phyloP scores from a whole-genome alignment of 2,113 vertebrate species.

The Syrmaticus mikado region DNA sequence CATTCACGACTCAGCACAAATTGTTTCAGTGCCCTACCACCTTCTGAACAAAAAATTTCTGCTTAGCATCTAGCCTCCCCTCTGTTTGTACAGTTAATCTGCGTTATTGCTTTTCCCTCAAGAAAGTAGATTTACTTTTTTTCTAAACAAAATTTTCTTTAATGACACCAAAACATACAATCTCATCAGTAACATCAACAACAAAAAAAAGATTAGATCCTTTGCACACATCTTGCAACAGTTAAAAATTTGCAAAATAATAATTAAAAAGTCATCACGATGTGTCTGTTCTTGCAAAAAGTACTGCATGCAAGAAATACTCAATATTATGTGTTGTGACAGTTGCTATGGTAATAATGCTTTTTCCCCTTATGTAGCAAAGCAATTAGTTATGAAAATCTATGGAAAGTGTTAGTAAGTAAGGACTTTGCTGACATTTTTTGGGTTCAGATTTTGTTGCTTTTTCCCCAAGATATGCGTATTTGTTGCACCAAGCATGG shows the following conservation, averaged over 20 bases:
- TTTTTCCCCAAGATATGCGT: neutral
- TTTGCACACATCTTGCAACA: neutral
- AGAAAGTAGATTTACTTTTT: neutral
- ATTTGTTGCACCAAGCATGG: neutral
- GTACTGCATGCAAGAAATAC: neutral
- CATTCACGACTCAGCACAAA: too few relatives aligned
- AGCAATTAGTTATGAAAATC: neutral
- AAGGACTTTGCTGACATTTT: neutral
- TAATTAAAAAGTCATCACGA: rapidly evolving
- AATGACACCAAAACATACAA: neutral
- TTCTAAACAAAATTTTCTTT: neutral
- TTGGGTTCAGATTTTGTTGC: neutral
- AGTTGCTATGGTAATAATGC: neutral
- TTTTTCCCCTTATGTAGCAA: neutral
- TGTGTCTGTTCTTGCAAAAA: neutral
- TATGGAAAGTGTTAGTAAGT: neutral
- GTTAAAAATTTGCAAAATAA: neutral
- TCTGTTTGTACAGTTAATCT: neutral
- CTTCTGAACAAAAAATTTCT: too few relatives aligned
- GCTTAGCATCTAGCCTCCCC: neutral
- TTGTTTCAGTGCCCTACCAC: too few relatives aligned
- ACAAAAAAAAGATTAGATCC: neutral
- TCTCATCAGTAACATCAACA: neutral
- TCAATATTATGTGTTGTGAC: neutral
- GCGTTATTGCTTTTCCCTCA: too few relatives aligned